Percentiles rank a stretch among this genome's conserved stretches.
Evolutionary conservation across 2,888 invertebrate genomes (phyloP).

Genomic region (Tanypteryx hageni): DNA sequence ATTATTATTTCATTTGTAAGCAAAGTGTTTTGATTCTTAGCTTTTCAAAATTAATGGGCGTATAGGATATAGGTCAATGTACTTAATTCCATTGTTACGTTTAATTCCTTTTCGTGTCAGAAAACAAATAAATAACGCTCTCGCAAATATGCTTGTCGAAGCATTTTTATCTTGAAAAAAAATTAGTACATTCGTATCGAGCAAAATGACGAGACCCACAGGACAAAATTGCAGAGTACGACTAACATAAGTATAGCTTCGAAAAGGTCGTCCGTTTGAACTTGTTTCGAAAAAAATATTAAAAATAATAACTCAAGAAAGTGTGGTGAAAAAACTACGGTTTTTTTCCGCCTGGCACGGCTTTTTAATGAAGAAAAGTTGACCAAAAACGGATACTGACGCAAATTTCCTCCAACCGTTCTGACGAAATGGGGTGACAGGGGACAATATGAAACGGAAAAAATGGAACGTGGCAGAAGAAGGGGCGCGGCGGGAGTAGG

Average conservation of each 20-base stretch:
- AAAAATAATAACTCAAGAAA: background rate
- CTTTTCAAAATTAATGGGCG: no score
- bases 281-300: background rate
- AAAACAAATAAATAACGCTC: no score
- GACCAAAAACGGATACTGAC: background rate
- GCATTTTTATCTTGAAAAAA: no score
- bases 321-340: background rate
- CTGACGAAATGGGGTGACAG: background rate
- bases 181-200: background rate
- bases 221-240: background rate
- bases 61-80: no score
- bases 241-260: background rate
- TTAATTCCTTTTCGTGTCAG: no score
- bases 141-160: no score
- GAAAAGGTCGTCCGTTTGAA: background rate
- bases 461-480: background rate
- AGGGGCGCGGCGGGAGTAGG: background rate
- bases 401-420: constrained; percentile 37
- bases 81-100: no score
- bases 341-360: constrained; percentile 5
- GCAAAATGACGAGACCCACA: background rate
- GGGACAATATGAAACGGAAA: background rate
- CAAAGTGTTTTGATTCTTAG: no score
- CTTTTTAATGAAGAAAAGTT: constrained; percentile 40
- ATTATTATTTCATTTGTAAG: no score